Base-by-base conservation (phyloP, 2,113 vertebrate species). In the Pollimyrus isidori region DNA sequence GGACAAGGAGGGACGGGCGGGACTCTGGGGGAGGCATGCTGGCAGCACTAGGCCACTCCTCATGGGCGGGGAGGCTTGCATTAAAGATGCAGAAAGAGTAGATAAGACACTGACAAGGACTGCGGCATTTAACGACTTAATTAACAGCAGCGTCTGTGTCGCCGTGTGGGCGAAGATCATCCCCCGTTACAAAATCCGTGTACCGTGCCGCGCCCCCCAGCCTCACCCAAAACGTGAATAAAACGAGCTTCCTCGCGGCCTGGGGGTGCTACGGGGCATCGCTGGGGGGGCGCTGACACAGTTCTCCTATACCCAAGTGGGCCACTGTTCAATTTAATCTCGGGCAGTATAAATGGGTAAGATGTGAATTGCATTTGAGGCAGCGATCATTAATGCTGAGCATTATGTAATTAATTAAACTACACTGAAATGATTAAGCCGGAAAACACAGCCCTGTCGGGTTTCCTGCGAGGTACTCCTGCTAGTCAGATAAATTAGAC, bases 61-160 rank as follows among this genome's bases (percentile, higher is more conserved):
- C 94, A 94, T 92, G 93, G 92, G 90, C 80, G 90, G 87, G 92
- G 91, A 0, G 93, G 90, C 91, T 90, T 90, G 93, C 92, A 93
- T 95, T 95, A 94, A 92, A 95, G 93, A 94, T 91, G 91, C 93
- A 87, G 90, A 93, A 92, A 92, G 92, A 93, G 92, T 93, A 93
- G 95, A 95, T 95, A 95, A 95, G 92, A 94, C 92, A 93, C 89
- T 91, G 92, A 94, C 93, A 56, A 52, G 45, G 2, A 39, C 17
- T 92, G 91, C 56, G 80, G 50, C 42, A 39, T 62, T 90, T 92
- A 91, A 93, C 90, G 90, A 91, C 95, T 95, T 94, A 94, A 95
- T 95, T 94, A 95, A 92, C 91, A 87, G 89, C 46, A 87, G 88
- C 90, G 92, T 93, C 88, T 46, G 80, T 85, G 76, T 46, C 80